These are phyloP conservation scores for Galeopterus variegatus DNA, from an alignment of 2,113 vertebrate species.

Conservation along the genomic window DNA sequence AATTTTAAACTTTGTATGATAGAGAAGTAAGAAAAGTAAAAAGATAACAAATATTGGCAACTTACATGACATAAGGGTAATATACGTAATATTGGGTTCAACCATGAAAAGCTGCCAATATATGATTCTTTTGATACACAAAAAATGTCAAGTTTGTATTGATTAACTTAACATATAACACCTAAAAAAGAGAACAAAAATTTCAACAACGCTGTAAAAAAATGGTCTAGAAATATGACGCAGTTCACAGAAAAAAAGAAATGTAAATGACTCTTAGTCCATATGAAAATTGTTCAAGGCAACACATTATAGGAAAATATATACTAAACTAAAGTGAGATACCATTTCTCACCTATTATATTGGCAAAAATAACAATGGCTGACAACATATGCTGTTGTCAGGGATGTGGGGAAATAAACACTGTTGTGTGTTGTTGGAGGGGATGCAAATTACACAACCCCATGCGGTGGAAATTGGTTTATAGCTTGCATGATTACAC, in stretches of 20 bases:
- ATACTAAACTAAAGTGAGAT: background rate
- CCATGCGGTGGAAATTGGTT: background rate
- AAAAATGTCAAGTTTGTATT: background rate
- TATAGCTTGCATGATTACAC: background rate
- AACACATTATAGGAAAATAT: background rate
- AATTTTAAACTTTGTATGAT: background rate
- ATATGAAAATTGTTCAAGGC: background rate
- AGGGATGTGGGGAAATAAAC: background rate
- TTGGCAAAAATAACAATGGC: background rate
- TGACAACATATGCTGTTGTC: background rate
- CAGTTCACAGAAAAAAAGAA: background rate
- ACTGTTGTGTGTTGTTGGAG: background rate
- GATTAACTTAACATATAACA: background rate
- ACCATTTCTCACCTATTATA: background rate
- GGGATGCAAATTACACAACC: background rate
- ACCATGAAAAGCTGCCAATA: background rate
- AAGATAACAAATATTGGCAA: background rate
- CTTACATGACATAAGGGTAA: background rate
- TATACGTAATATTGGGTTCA: background rate
- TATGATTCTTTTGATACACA: background rate
- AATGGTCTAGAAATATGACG: background rate
- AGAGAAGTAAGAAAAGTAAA: background rate
- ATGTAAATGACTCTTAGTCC: background rate
- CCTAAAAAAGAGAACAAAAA: background rate
- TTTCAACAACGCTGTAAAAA: background rate